These are phyloP conservation scores for Trichomalopsis sarcophagae DNA, from an alignment of 1,140 invertebrate genomes.

Conservation along the genomic window DNA sequence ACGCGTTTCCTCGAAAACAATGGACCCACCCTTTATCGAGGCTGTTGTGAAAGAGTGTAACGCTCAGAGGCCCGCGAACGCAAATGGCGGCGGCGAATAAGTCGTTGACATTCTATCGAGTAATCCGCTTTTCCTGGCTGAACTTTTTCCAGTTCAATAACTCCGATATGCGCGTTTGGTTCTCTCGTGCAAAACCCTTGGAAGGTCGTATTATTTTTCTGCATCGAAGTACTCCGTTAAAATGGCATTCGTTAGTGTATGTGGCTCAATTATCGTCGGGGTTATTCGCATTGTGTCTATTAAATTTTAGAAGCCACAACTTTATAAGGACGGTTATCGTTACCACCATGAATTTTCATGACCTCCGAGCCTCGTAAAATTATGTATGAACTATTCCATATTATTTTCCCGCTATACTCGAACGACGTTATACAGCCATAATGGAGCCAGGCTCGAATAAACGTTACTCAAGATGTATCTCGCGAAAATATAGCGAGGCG, in stretches of 20 bases:
- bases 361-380: neutral
- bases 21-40: neutral
- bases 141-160: neutral
- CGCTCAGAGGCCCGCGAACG: neutral
- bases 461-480: conserved; percentile 12
- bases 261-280: too few species aligned
- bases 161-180: neutral
- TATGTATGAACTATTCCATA: neutral
- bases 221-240: neutral
- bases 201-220: neutral
- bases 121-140: neutral
- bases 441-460: neutral
- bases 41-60: neutral
- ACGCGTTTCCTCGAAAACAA: neutral
- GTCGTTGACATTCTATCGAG: neutral
- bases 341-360: neutral
- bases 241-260: neutral
- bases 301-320: neutral
- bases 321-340: neutral
- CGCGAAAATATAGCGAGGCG: neutral
- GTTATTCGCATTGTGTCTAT: neutral
- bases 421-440: neutral
- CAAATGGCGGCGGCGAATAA: neutral
- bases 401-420: neutral
- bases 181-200: neutral